Percentiles rank a stretch among this genome's conserved stretches.
Conservation (phyloP, 2,797 vertebrate species). For the Labroides dimidiatus region DNA sequence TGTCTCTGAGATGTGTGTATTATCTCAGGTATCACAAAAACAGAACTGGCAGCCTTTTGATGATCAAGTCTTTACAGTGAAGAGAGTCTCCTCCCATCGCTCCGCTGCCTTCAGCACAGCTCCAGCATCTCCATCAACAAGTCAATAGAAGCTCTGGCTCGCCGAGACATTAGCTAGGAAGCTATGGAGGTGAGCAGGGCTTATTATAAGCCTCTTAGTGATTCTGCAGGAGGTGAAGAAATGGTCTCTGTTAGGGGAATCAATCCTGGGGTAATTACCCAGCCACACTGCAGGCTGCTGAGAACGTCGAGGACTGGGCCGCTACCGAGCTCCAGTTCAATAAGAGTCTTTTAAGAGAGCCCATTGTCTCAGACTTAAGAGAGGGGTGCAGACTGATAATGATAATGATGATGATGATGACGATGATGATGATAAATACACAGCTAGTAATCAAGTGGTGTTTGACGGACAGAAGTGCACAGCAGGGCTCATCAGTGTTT, state of each 20-base stretch:
- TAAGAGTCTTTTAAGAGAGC: constrained; percentile 71
- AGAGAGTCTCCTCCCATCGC: constrained; percentile 53
- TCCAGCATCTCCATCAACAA: constrained; percentile 82
- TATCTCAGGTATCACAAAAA: constrained; percentile 62
- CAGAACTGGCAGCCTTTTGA: constrained; percentile 64
- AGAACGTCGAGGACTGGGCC: constrained; percentile 48
- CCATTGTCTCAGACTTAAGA: constrained; percentile 81
- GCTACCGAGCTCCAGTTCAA: constrained; percentile 68
- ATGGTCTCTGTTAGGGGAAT: constrained; percentile 79
- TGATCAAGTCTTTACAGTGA: constrained; percentile 43
- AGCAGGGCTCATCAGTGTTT: constrained; percentile 71
- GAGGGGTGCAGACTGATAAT: constrained; percentile 67
- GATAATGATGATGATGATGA: constrained; percentile 66
- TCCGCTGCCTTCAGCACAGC: constrained; percentile 52
- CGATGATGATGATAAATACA: constrained; percentile 77
- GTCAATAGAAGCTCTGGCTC: constrained; percentile 75
- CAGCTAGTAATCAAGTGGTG: constrained; percentile 76
- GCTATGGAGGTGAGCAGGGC: constrained; percentile 79
- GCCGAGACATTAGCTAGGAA: constrained; percentile 72
- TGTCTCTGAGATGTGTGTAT: constrained; percentile 27
- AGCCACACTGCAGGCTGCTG: constrained; percentile 65
- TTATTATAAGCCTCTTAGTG: constrained; percentile 84
- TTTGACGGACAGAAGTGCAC: constrained; percentile 72
- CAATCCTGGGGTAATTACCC: constrained; percentile 78
- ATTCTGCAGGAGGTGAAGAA: constrained; percentile 80